A percentile compares a stretch with the other conserved stretches of the same genome.
Conservation (phyloP, 2,888 invertebrate species). For the Biston stratarius region DNA sequence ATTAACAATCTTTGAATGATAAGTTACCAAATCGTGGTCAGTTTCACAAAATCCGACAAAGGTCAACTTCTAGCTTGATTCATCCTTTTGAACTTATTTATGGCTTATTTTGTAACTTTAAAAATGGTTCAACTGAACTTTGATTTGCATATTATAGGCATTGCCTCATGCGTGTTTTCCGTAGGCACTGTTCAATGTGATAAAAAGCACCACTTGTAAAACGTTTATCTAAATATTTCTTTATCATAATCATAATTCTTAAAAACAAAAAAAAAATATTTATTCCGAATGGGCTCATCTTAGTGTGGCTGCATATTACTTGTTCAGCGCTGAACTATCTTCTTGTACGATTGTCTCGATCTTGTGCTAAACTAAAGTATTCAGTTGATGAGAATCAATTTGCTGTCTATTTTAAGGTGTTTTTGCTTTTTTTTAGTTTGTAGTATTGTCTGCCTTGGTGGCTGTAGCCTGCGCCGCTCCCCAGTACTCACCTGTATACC, state of each 20-base stretch:
- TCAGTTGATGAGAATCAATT: too few relatives aligned
- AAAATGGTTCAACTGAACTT: constrained; percentile 28
- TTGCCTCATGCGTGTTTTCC: constrained; percentile 18
- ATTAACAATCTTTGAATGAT: constrained; percentile 50
- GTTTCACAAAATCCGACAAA: constrained; percentile 48
- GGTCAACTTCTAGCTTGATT: constrained; percentile 43
- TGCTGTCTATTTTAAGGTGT: background rate
- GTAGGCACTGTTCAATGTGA: background rate
- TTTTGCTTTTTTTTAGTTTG: constrained; percentile 62
- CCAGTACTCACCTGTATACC: constrained; percentile 58
- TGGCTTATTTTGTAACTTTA: constrained; percentile 37
- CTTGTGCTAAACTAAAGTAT: too few relatives aligned
- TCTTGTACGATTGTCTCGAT: too few relatives aligned
- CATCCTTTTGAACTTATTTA: constrained; percentile 40
- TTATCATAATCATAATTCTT: too few relatives aligned
- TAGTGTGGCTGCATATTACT: too few relatives aligned
- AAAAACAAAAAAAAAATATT: too few relatives aligned
- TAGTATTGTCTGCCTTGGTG: constrained; percentile 70
- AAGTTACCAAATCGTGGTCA: constrained; percentile 55
- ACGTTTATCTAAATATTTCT: background rate
- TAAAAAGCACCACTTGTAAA: background rate
- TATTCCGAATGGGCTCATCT: too few relatives aligned
- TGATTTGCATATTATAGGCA: constrained; percentile 26
- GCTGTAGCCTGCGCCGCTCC: constrained; percentile 74
- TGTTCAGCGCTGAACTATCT: too few relatives aligned